Conservation (phyloP, 2,797 vertebrate species). For the Megalops cyprinoides region DNA sequence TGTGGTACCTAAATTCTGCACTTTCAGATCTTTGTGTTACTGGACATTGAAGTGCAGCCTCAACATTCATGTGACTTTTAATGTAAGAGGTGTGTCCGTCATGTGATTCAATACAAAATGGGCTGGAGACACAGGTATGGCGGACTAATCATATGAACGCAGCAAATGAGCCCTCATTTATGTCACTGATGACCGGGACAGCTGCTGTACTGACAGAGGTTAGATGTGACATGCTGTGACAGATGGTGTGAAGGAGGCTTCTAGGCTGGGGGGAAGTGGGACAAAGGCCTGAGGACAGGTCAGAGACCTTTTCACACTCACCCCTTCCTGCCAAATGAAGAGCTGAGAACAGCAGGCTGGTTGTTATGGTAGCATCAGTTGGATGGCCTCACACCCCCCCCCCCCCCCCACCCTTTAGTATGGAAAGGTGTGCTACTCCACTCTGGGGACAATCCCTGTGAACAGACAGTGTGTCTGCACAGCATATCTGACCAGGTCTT, state of each 20-base stretch:
- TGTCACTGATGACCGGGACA: not conserved
- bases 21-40: too few species aligned
- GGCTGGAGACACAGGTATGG: not conserved
- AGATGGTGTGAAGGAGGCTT: conserved; percentile 13
- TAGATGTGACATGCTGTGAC: not conserved
- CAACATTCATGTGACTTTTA: too few species aligned
- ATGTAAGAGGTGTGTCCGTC: too few species aligned
- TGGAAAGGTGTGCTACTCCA: not conserved
- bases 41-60: too few species aligned
- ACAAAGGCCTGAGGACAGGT: not conserved
- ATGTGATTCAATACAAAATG: too few species aligned
- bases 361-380: not conserved
- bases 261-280: conserved; percentile 10
- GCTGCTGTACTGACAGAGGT: not conserved
- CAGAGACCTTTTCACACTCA: not conserved
- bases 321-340: not conserved
- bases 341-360: not conserved
- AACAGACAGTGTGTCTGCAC: too few species aligned
- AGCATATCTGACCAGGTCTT: not conserved
- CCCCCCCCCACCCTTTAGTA: not conserved
- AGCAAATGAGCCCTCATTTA: not conserved
- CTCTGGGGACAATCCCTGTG: not conserved
- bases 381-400: not conserved
- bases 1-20: too few species aligned
- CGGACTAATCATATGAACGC: not conserved